Evolutionary conservation across 2,888 invertebrate species (phyloP), one percentile per base, ranked within the genome.

Genomic region (Microctonus brassicae): DNA sequence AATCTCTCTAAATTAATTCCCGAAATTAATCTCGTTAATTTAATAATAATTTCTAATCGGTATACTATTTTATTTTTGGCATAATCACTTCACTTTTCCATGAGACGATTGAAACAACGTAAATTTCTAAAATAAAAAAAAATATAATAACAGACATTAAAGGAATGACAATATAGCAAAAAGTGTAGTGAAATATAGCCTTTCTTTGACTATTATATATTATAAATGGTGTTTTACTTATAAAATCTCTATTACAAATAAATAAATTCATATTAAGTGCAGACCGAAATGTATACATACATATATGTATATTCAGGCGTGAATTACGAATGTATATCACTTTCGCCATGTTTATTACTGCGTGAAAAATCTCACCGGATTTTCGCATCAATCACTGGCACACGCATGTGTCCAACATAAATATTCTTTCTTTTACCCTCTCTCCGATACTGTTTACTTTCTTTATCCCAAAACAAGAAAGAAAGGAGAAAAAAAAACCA

Each of bases 281-380:
- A 5, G 17, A 26, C 26, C 11, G 17, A 24, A n/a, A 24, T 24
- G 53, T 9, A 3, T 22, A 11, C 26, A 55, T 7, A 55, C 3
- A 11, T 55, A 55, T 22, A 57, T n/a, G 3, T 29, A 7, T 29
- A 29, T 26, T 57, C 26, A 57, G 57, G 57, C 57, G 26, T 57
- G 57, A 29, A 29, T n/a, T 57, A 57, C 20, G 42, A 39, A 52
- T 69, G 64, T 72, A 67, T 81, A 79, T 84, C 83, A 85, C 83
- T 85, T 85, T 85, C 84, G 81, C 85, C 81, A 77, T 80, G 81
- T 74, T 76, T 79, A 78, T 75, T 75, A 65, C 70, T 76, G 81
- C 84, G 81, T 82, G 83, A 84, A 82, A 76, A 68, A 77, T 79
- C 77, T 77, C 76, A 77, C 73, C 73, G 78, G 78, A 80, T 82